Percentiles rank a stretch among this genome's conserved stretches.
phyloP scores from a whole-genome alignment of 2,797 vertebrate species.

The Moxostoma hubbsi region DNA sequence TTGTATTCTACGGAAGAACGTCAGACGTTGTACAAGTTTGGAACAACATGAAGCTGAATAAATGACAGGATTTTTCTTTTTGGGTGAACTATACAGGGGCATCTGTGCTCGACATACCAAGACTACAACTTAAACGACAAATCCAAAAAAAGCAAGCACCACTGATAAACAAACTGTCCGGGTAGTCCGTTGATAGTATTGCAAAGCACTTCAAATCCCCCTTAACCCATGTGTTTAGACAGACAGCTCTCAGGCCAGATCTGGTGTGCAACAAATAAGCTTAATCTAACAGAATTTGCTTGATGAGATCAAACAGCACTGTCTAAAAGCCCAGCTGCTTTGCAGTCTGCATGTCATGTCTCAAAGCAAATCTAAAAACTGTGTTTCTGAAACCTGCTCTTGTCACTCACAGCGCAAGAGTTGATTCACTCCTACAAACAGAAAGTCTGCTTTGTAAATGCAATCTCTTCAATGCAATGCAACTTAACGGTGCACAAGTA shows the following conservation, averaged over 20 bases:
- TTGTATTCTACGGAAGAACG: too few species aligned
- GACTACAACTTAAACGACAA: background rate
- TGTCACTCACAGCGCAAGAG: too few species aligned
- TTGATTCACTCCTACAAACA: too few species aligned
- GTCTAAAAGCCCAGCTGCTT: background rate
- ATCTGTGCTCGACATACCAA: too few species aligned
- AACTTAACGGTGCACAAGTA: too few species aligned
- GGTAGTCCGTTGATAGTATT: background rate
- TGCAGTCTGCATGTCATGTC: background rate
- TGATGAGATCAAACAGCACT: background rate
- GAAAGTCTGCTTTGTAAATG: too few species aligned
- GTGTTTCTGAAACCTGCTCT: too few species aligned
- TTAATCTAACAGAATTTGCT: constrained; percentile 44
- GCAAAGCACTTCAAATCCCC: background rate
- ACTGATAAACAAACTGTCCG: background rate
- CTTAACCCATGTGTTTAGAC: background rate
- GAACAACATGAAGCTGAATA: too few species aligned
- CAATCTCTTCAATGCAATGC: too few species aligned
- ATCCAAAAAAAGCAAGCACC: background rate
- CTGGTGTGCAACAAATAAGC: constrained; percentile 6
- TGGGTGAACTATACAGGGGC: too few species aligned
- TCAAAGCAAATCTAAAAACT: background rate
- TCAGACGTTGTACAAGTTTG: too few species aligned
- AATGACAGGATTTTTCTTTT: too few species aligned
- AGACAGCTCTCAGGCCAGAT: background rate